These are phyloP conservation scores for Corvus cornix DNA, from an alignment of 2,113 vertebrate species.

Conservation along the genomic window DNA sequence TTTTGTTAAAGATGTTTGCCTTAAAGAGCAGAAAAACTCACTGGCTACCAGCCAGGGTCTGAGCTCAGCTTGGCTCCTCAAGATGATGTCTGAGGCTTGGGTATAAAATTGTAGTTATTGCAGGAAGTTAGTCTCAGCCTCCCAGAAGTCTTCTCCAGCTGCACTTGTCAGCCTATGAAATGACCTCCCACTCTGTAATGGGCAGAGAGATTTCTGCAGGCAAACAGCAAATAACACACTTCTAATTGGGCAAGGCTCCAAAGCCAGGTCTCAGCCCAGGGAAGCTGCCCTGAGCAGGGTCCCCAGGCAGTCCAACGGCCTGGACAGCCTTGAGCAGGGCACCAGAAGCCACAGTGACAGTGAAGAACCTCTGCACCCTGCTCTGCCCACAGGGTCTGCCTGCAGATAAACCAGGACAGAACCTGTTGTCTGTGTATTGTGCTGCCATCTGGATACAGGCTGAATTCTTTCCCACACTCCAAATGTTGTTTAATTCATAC, in stretches of 20 bases:
- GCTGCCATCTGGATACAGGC: neutral
- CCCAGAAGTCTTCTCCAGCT: neutral
- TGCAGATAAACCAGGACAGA: neutral
- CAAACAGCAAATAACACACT: neutral
- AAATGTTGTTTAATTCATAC: slow-evolving; percentile 32
- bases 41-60: neutral
- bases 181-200: neutral
- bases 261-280: neutral
- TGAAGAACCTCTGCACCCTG: neutral
- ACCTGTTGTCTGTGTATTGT: neutral
- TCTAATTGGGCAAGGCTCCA: neutral
- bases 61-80: neutral
- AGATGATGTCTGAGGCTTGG: neutral
- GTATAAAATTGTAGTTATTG: neutral
- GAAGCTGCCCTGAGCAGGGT: neutral
- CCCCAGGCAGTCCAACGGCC: neutral
- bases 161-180: neutral
- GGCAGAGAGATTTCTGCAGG: neutral
- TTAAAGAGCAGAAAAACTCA: neutral
- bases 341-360: fast-evolving
- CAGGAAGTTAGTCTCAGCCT: neutral
- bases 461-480: slow-evolving; percentile 34
- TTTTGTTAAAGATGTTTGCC: neutral
- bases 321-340: neutral
- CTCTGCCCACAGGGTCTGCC: neutral